Percentiles rank a stretch among this genome's conserved stretches.
phyloP scores from a whole-genome alignment of 1,140 invertebrate genomes.

The Holcopasites calliopsidis region DNA sequence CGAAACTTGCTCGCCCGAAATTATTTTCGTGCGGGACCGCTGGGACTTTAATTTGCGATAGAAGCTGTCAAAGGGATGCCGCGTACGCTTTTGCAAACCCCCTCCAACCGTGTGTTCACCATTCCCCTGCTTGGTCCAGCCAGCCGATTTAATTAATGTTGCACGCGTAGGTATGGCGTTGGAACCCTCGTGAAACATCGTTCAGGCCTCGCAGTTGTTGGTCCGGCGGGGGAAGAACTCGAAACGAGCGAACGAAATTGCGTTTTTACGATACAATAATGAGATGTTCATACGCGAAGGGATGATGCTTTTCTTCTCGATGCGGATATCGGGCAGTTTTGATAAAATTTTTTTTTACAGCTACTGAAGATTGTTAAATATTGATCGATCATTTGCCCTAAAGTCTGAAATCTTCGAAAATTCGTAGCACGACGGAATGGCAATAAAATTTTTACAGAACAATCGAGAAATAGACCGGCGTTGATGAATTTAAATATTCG shows the following conservation, averaged over 20 bases:
- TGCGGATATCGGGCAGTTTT: too few species aligned
- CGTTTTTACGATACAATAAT: conserved; percentile 39
- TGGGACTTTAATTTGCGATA: conserved; percentile 66
- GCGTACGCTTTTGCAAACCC: conserved; percentile 8
- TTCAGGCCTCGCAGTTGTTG: conserved; percentile 25
- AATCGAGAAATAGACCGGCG: conserved; percentile 15
- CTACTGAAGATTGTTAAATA: too few species aligned
- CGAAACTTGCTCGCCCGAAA: conserved; percentile 38
- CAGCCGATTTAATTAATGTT: conserved; percentile 68
- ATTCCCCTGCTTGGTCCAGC: background rate
- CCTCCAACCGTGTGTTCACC: background rate
- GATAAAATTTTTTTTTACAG: too few species aligned
- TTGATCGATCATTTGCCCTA: too few species aligned
- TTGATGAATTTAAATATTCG: conserved; percentile 67
- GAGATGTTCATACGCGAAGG: conserved; percentile 24
- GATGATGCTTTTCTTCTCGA: background rate
- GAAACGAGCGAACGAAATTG: conserved; percentile 15
- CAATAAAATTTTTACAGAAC: background rate
- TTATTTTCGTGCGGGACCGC: conserved; percentile 57
- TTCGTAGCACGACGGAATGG: background rate
- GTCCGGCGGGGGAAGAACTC: conserved; percentile 22
- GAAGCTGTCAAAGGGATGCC: conserved; percentile 64
- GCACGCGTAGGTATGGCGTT: conserved; percentile 29
- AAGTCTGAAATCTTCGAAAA: background rate
- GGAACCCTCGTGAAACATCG: conserved; percentile 36